Evolutionary conservation across 2,113 vertebrate genomes (phyloP).

Genomic region (Xerus inauris): DNA sequence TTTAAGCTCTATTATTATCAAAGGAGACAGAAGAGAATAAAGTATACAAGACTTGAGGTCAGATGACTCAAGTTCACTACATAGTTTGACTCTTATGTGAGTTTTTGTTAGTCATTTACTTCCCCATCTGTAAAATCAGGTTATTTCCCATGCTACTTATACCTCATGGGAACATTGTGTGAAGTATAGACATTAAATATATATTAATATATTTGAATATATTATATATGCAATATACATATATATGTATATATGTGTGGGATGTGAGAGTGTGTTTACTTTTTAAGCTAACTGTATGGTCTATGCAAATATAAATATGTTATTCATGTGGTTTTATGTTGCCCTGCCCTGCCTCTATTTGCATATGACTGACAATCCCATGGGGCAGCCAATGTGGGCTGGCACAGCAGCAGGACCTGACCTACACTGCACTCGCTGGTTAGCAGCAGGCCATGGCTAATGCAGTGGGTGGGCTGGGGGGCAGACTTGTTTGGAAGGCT

Average conservation of each 20-base stretch:
- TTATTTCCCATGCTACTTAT: neutral
- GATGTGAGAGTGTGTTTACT: neutral
- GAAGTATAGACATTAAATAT: neutral
- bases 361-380: no score
- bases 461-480: no score
- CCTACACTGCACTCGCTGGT: no score
- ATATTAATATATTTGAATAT: neutral
- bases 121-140: neutral
- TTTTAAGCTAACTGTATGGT: neutral
- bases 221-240: neutral
- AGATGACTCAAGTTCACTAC: neutral
- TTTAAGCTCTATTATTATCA: neutral
- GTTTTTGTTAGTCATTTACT: neutral
- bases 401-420: no score
- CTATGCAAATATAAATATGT: neutral
- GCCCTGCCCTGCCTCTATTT: no score
- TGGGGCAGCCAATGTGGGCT: no score
- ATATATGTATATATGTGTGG: no score
- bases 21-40: neutral
- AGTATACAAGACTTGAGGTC: neutral
- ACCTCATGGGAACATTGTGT: neutral
- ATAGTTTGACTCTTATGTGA: neutral
- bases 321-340: neutral
- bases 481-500: no score
- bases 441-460: no score